These are phyloP conservation scores for Drosophila melanosoma DNA, from an alignment of 2,888 invertebrate species.

Conservation along the genomic window DNA sequence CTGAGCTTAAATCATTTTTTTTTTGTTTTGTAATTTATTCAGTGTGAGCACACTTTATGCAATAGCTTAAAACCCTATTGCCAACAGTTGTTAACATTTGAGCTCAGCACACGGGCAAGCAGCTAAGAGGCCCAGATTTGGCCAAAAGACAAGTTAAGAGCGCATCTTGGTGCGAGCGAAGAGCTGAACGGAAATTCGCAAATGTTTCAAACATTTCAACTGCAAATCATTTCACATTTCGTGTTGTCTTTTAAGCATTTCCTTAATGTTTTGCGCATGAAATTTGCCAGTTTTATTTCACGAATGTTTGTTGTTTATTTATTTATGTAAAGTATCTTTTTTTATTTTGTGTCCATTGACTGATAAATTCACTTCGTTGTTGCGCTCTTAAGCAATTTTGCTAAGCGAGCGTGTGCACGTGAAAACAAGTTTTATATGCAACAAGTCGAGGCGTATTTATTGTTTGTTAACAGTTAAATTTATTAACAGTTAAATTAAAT, in stretches of 20 bases:
- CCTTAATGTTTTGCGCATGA: slow-evolving; percentile 33
- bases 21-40: slow-evolving; percentile 28
- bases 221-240: slow-evolving; percentile 2
- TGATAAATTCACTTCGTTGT: slow-evolving; percentile 28
- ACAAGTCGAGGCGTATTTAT: slow-evolving; percentile 48
- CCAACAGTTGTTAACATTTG: slow-evolving; percentile 34
- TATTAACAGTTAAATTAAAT: slow-evolving; percentile 1
- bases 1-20: slow-evolving; percentile 16
- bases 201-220: slow-evolving; percentile 33
- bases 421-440: slow-evolving; percentile 76
- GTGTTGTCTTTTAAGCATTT: slow-evolving; percentile 12
- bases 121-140: slow-evolving; percentile 40
- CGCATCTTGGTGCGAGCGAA: slow-evolving; percentile 9
- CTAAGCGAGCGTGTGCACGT: slow-evolving; percentile 53
- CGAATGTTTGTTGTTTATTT: slow-evolving; percentile 27
- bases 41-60: slow-evolving; percentile 47
- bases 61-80: slow-evolving; percentile 26
- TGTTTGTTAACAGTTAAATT: slow-evolving; percentile 26
- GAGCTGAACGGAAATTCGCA: slow-evolving; percentile 30
- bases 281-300: slow-evolving; percentile 37
- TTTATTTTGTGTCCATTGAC: slow-evolving; percentile 30
- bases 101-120: slow-evolving; percentile 12
- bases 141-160: slow-evolving; percentile 45
- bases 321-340: slow-evolving; percentile 25
- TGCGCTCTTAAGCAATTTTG: slow-evolving; percentile 43